Conservation (phyloP, 2,797 vertebrate species). For the Xerus rutilus region DNA sequence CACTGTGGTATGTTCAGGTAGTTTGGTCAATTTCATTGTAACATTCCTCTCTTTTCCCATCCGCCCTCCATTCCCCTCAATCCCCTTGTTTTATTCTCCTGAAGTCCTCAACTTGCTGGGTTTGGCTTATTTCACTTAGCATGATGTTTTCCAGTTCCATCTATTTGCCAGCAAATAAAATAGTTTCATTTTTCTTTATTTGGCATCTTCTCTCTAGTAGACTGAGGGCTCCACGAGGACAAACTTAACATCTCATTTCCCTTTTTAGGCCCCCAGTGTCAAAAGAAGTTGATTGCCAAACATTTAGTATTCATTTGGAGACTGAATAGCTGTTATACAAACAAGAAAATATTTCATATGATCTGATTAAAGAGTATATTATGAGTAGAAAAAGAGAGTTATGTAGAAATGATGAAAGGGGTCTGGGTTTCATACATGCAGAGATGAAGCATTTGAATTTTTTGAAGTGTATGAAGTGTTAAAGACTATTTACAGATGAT, state of each 20-base stretch:
- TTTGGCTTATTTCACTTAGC: no score
- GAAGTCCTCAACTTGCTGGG: no score
- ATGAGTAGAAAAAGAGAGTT: not conserved
- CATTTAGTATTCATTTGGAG: not conserved
- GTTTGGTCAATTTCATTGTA: no score
- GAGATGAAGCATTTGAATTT: not conserved
- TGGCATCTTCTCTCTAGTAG: not conserved
- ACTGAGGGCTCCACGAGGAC: not conserved
- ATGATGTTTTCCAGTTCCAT: no score
- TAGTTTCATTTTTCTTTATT: not conserved
- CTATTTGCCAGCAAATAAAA: no score
- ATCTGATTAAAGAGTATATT: not conserved
- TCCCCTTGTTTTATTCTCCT: no score
- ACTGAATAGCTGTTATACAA: not conserved
- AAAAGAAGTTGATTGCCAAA: not conserved
- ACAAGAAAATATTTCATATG: not conserved
- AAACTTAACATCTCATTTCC: not conserved
- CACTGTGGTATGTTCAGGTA: no score
- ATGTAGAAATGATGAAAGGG: not conserved
- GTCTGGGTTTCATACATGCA: not conserved
- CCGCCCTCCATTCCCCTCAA: no score
- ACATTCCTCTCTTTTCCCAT: no score
- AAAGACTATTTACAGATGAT: not conserved
- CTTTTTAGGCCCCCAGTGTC: not conserved
- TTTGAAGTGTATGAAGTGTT: not conserved